These are phyloP conservation scores for Dascillus cervinus DNA, from an alignment of 2,888 invertebrate species.

Conservation along the genomic window DNA sequence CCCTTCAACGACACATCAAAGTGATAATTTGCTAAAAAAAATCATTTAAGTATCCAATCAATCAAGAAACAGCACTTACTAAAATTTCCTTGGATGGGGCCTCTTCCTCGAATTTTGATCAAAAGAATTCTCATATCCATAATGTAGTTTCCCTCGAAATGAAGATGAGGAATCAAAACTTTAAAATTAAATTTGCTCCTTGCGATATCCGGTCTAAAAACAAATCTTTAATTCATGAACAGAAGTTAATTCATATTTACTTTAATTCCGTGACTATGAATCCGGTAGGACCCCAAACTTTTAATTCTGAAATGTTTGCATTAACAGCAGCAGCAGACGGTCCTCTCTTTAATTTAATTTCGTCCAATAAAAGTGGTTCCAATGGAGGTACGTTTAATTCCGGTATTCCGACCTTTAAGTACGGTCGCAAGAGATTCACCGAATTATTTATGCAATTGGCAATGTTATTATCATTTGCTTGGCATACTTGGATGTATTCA, in stretches of 20 bases:
- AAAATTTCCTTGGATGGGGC: slow-evolving; percentile 58
- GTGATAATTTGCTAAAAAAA: slow-evolving; percentile 53
- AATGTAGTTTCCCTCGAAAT: slow-evolving; percentile 58
- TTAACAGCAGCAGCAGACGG: slow-evolving; percentile 41
- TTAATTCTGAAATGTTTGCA: slow-evolving; percentile 53
- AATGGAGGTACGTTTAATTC: slow-evolving; percentile 49
- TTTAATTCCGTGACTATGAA: slow-evolving; percentile 52
- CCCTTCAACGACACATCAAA: slow-evolving; percentile 58
- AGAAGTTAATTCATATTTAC: too few species aligned
- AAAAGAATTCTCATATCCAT: slow-evolving; percentile 59
- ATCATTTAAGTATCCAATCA: slow-evolving; percentile 4
- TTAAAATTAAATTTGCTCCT: slow-evolving; percentile 57
- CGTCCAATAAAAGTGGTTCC: slow-evolving; percentile 32
- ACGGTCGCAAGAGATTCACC: slow-evolving; percentile 32
- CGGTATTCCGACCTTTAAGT: slow-evolving; percentile 40
- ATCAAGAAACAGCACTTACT: slow-evolving; percentile 45
- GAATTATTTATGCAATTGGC: slow-evolving; percentile 37
- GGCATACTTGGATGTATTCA: slow-evolving; percentile 35
- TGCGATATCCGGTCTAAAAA: slow-evolving; percentile 51
- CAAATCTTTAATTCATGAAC: neutral
- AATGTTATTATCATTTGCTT: slow-evolving; percentile 33
- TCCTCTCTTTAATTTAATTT: slow-evolving; percentile 30
- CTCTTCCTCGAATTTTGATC: slow-evolving; percentile 53
- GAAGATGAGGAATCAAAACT: slow-evolving; percentile 49
- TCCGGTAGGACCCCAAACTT: slow-evolving; percentile 52